A percentile compares a stretch with the other conserved stretches of the same genome.
phyloP scores from a whole-genome alignment of 1,140 invertebrate species.

The Drosophila ohnishii region DNA sequence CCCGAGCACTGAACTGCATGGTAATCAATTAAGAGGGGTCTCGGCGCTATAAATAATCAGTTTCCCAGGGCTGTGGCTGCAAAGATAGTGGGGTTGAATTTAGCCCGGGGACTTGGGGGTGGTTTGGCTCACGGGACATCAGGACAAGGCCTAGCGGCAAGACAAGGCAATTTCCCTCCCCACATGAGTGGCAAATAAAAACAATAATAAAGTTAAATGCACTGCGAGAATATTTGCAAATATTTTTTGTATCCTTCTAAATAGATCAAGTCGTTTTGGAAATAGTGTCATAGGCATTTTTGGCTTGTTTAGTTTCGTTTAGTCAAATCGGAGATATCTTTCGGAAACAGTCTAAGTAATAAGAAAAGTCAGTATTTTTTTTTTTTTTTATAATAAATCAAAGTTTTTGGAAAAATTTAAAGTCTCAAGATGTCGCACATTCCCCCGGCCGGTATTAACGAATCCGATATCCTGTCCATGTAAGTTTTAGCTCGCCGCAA shows the following conservation, averaged over 20 bases:
- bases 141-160: conserved; percentile 19
- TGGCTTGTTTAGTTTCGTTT: too few relatives aligned
- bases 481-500: too few relatives aligned
- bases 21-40: conserved; percentile 38
- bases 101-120: conserved; percentile 11
- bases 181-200: conserved; percentile 19
- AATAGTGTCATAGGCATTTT: too few relatives aligned
- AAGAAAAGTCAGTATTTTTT: too few relatives aligned
- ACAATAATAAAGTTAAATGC: conserved; percentile 19
- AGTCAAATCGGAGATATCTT: too few relatives aligned
- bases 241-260: too few relatives aligned
- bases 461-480: too few relatives aligned
- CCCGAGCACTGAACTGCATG: conserved; percentile 33
- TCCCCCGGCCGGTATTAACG: too few relatives aligned
- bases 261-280: not conserved
- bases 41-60: conserved; percentile 35
- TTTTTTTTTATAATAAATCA: too few relatives aligned
- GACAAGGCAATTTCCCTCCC: conserved; percentile 1
- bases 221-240: not conserved
- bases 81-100: not conserved
- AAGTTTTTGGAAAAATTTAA: too few relatives aligned
- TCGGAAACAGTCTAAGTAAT: too few relatives aligned
- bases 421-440: too few relatives aligned
- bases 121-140: conserved; percentile 12
- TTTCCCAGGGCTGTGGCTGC: not conserved